Base-by-base conservation (phyloP, 2,113 vertebrate genomes). In the Morphnarchus princeps region DNA sequence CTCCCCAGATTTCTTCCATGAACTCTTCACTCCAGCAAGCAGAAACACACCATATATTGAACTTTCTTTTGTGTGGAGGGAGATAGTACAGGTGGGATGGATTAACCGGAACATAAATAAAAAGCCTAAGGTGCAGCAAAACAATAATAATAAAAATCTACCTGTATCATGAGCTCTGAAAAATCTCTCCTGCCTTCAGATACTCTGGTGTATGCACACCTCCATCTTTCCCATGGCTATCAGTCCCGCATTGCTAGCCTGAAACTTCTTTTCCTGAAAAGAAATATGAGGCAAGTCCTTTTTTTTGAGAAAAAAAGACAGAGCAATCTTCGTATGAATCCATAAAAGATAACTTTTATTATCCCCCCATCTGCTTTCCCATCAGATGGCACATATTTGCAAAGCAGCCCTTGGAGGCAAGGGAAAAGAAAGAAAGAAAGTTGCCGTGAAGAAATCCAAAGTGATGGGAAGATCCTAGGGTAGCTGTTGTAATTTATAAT, bases 401-500 rank as follows among this genome's bases (percentile, higher is more conserved):
- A 78, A 85, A 94, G 32, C 76, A 87, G 38, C 66, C 89, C 74
- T 95, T 72, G 58, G 82, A 93, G 55, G 77, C 85, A 72, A 72
- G n/a, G 43, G 73, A 62, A 88, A 95, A 94, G 34, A 71, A 80
- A 13, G 18, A 69, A 61, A 79, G 63, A 81, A 95, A 90, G 73
- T 57, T 93, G 47, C 74, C 0, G 1, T 89, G 78, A 96, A 92
- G 79, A 87, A 89, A 91, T 78, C 43, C 65, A 49, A 82, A 96
- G 86, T 93, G 88, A 93, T 90, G 82, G 66, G 82, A 94, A 91
- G 81, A 87, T 93, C 82, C 66, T 43, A 49, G 82, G 70, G 63
- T 94, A 93, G 69, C 81, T 89, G 65, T 19, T 72, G 91, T 89
- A 96, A 97, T 95, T 96, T 95, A 76, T 79, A 78, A 97, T 95